phyloP scores from a whole-genome alignment of 2,888 invertebrate genomes.

The Hirtodrosophila cameraria region DNA sequence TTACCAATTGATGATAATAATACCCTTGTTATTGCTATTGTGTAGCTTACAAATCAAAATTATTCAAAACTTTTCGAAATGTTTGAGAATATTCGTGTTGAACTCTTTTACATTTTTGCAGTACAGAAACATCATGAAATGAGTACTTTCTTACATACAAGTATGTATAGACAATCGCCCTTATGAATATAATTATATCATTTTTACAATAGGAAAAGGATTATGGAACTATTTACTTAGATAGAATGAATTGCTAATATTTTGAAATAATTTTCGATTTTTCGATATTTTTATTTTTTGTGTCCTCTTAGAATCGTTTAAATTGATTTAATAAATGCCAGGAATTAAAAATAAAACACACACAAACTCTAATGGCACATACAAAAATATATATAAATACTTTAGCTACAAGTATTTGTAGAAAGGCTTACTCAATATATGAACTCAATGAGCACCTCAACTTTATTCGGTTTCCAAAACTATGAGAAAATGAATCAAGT shows the following conservation, averaged over 20 bases:
- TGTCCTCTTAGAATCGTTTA: conserved; percentile 36
- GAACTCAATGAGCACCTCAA: conserved; percentile 66
- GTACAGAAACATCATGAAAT: background rate
- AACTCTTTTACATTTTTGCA: background rate
- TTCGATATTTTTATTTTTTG: conserved; percentile 31
- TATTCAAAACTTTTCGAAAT: too few species aligned
- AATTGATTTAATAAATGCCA: conserved; percentile 22
- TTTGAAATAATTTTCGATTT: conserved; percentile 37
- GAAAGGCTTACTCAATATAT: conserved; percentile 60
- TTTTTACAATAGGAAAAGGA: conserved; percentile 60
- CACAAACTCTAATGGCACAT: conserved; percentile 17
- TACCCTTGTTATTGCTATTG: too few species aligned
- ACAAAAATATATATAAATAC: conserved; percentile 16
- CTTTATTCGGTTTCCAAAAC: conserved; percentile 67
- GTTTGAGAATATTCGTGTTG: background rate
- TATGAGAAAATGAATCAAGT: conserved; percentile 28
- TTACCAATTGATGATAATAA: too few species aligned
- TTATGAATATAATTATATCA: conserved; percentile 46
- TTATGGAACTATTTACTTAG: conserved; percentile 32
- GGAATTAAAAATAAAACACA: too few species aligned
- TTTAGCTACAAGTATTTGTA: conserved; percentile 26
- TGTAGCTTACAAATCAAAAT: too few species aligned
- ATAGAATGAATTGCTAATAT: conserved; percentile 20
- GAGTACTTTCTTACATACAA: conserved; percentile 34
- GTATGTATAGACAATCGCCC: conserved; percentile 64